A percentile compares a stretch with the other conserved stretches of the same genome.
Conservation (phyloP, 2,888 invertebrate species). For the Drosophila maculinotata region DNA sequence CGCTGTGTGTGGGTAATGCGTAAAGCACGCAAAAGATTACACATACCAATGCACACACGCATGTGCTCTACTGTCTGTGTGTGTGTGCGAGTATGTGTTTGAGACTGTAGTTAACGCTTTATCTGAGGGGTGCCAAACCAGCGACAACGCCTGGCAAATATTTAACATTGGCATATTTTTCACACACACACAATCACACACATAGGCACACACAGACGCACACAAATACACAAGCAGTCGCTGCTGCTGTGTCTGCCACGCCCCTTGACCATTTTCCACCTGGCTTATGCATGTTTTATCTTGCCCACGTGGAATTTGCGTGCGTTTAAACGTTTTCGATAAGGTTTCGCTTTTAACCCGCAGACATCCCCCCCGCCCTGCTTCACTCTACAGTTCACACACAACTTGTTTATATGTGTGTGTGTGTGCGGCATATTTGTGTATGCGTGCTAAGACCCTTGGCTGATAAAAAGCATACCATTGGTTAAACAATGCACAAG, state of each 20-base stretch:
- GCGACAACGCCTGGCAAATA: constrained; percentile 72
- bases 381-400: constrained; percentile 5
- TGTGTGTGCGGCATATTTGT: constrained; percentile 70
- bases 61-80: constrained; percentile 21
- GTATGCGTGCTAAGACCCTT: constrained; percentile 79
- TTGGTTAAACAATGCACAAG: constrained; percentile 63
- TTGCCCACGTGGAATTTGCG: constrained; percentile 82
- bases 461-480: constrained; percentile 78
- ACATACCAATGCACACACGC: constrained; percentile 64
- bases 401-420: constrained; percentile 31
- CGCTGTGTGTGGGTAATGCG: constrained; percentile 70
- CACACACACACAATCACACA: constrained; percentile 55
- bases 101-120: constrained; percentile 76
- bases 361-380: constrained; percentile 43
- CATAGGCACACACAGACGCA: constrained; percentile 20
- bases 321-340: constrained; percentile 82
- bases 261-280: constrained; percentile 54
- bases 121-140: constrained; percentile 76
- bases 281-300: constrained; percentile 80
- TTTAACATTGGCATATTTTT: constrained; percentile 81
- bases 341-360: constrained; percentile 81
- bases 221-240: background rate
- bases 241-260: constrained; percentile 26
- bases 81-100: constrained; percentile 34
- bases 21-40: constrained; percentile 81